phyloP scores from a whole-genome alignment of 2,888 invertebrate species.

The Anthophora plumipes region DNA sequence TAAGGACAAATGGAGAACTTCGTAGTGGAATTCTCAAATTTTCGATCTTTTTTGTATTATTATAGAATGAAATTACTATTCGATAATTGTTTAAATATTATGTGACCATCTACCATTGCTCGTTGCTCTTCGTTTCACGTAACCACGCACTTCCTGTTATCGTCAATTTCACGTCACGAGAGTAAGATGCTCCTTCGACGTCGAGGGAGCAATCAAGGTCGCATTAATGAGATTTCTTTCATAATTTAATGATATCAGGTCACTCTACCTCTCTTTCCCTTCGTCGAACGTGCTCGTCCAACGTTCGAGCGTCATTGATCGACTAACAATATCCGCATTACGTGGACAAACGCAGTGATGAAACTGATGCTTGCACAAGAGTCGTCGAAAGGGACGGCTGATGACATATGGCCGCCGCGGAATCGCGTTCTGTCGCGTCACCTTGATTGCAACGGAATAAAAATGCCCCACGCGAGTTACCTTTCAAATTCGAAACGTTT shows the following conservation, averaged over 20 bases:
- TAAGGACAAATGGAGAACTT: neutral
- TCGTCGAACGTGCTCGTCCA: neutral
- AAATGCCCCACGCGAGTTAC: neutral
- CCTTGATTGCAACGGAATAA: neutral
- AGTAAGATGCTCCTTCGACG: neutral
- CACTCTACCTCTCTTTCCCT: neutral
- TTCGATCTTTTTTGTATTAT: neutral
- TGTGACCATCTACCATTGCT: neutral
- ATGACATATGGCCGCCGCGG: neutral
- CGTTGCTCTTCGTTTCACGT: constrained; percentile 8
- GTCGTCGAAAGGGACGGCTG: constrained; percentile 24
- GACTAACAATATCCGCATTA: constrained; percentile 39
- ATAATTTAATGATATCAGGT: constrained; percentile 8
- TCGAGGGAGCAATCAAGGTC: neutral
- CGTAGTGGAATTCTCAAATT: constrained; percentile 5
- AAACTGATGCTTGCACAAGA: constrained; percentile 37
- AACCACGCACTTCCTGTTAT: neutral
- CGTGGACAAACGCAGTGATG: constrained; percentile 51
- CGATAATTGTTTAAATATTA: no score
- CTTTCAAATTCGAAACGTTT: neutral
- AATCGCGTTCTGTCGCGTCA: neutral
- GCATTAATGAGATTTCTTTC: constrained; percentile 31
- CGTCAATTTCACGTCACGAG: neutral
- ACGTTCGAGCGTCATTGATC: constrained; percentile 35
- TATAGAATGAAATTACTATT: neutral